Conservation (phyloP, 2,113 vertebrate genomes). For the Heterotilapia buettikoferi region DNA sequence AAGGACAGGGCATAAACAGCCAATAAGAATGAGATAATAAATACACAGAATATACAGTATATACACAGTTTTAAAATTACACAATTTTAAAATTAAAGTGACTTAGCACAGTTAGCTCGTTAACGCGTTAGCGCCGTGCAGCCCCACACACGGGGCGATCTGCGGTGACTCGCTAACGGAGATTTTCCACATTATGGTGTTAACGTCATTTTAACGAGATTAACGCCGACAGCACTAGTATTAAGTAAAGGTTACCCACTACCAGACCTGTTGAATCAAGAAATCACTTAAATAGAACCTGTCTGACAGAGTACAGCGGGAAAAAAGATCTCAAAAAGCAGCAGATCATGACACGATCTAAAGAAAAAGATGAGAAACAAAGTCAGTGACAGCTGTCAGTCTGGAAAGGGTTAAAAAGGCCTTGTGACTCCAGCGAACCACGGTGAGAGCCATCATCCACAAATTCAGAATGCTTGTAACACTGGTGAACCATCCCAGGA, state of each 20-base stretch:
- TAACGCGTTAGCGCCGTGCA: accelerated
- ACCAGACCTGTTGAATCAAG: background rate
- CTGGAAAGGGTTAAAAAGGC: background rate
- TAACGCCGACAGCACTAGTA: background rate
- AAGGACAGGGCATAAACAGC: accelerated
- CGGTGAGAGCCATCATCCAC: background rate
- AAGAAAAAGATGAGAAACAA: background rate
- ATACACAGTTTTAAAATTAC: background rate
- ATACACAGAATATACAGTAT: background rate
- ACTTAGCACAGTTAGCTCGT: background rate
- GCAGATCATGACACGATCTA: background rate
- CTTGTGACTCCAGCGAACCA: background rate
- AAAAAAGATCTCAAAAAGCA: background rate
- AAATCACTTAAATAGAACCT: background rate
- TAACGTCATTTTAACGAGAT: background rate
- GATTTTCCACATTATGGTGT: background rate
- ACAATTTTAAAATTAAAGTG: accelerated
- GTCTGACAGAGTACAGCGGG: background rate
- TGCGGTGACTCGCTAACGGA: background rate
- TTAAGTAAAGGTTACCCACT: background rate
- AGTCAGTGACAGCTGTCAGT: background rate
- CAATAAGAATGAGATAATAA: background rate
- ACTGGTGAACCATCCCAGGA: background rate
- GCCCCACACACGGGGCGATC: accelerated
- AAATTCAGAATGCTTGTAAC: background rate